These are phyloP conservation scores for Pseudorasbora parva DNA, from an alignment of 2,113 vertebrate species.

Conservation along the genomic window DNA sequence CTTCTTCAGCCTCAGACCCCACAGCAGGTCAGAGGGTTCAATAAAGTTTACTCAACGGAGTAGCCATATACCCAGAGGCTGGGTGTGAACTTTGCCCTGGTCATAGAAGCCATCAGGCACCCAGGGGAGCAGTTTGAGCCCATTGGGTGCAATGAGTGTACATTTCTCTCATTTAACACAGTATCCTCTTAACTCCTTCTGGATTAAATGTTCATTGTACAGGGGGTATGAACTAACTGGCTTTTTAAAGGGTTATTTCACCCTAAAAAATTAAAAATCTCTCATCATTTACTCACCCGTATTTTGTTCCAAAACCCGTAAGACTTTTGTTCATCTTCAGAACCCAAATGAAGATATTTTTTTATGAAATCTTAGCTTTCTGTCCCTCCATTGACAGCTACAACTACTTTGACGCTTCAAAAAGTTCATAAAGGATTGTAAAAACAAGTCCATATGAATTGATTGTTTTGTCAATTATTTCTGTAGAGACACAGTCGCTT, in stretches of 20 bases:
- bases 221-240: background rate
- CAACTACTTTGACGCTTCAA: no score
- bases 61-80: constrained; percentile 7
- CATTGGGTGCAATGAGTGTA: background rate
- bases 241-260: background rate
- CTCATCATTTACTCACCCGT: background rate
- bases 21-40: constrained; percentile 8
- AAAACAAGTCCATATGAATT: no score
- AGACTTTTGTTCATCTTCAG: background rate
- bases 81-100: constrained; percentile 39
- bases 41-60: background rate
- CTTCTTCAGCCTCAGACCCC: constrained; percentile 28
- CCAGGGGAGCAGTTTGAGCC: background rate
- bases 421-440: no score
- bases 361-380: background rate
- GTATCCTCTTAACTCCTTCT: background rate
- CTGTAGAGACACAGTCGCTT: no score
- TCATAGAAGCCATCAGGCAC: background rate
- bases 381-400: background rate
- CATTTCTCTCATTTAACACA: background rate
- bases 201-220: background rate
- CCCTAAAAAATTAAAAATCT: background rate
- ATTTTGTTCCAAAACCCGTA: background rate
- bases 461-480: no score
- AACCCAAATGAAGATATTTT: background rate